Base-by-base conservation (phyloP, 1,140 invertebrate genomes). In the Copidosoma floridanum region DNA sequence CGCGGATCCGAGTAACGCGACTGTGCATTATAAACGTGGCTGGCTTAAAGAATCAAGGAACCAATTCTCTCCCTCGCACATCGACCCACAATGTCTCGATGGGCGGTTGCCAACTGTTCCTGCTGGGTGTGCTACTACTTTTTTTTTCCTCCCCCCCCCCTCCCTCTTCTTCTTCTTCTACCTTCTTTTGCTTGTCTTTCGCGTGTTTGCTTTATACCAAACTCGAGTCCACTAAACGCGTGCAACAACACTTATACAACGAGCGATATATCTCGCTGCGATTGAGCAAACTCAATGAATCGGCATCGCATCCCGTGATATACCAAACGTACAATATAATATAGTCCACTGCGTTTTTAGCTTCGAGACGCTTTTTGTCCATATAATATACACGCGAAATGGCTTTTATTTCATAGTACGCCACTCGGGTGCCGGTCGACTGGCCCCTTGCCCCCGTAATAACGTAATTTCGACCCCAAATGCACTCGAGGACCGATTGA, bases 61-160 rank as follows among this genome's bases (percentile, higher is more conserved):
- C n/a, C n/a, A n/a, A n/a, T n/a, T n/a, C n/a, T n/a, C n/a, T n/a
- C 64, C 68, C 55, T 59, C 56, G 60, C 56, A 67, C 38, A 23
- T 50, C 55, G 24, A 0, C 21, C 66, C 59, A 77, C 75, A 78
- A 78, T 77, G 68, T 73, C 76, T 55, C 74, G 71, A 77, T 78
- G 70, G 76, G 77, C 69, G 76, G 76, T 73, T 75, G 70, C 76
- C 74, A 80, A 80, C 74, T 75, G 74, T 70, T 78, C 76, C 74
- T 66, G 75, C 75, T 78, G 77, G 40, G 74, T 71, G 70, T 54
- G 54, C 63, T 70, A 71, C 21, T 16, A n/a, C 26, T 50, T 41
- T 40, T 55, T 40, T 37, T 44, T 16, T 12, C 43, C 4, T 5
- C 26, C 40, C 32, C n/a, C 4, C 26, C 26, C 14, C 29, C 32